These are phyloP conservation scores for Erethizon dorsatum DNA, from an alignment of 2,797 vertebrate genomes.

Conservation along the genomic window DNA sequence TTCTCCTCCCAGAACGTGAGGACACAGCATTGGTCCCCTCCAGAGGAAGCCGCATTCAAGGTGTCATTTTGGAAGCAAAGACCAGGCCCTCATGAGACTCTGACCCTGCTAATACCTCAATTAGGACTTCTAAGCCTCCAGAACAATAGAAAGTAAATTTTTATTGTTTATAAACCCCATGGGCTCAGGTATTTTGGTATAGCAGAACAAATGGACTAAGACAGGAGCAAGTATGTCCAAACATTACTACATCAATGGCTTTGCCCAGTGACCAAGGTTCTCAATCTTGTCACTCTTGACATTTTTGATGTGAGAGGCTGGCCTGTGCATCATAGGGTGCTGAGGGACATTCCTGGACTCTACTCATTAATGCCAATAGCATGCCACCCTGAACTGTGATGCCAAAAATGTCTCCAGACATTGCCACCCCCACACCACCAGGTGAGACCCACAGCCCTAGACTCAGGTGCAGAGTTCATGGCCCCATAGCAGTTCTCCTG, in stretches of 20 bases:
- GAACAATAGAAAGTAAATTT: neutral
- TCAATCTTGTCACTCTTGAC: too few species aligned
- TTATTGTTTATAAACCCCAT: neutral
- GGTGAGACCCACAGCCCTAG: neutral
- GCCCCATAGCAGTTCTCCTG: neutral
- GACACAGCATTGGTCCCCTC: neutral
- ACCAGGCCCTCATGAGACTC: neutral
- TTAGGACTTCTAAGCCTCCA: too few species aligned
- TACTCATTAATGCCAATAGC: neutral
- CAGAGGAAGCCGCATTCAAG: neutral
- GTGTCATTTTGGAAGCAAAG: neutral
- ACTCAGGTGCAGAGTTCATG: neutral
- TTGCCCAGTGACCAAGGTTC: accelerated
- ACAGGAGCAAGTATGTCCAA: neutral
- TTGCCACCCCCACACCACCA: too few species aligned
- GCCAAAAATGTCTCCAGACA: neutral
- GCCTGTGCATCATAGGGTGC: accelerated
- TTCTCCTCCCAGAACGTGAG: neutral
- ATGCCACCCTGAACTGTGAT: neutral
- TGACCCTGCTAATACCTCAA: neutral
- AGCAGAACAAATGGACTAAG: neutral
- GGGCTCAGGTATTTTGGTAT: neutral
- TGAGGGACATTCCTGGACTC: neutral
- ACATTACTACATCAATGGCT: neutral
- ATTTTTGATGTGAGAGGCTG: neutral